Evolutionary conservation across 1,140 invertebrate species (phyloP).

Genomic region (Penaeus vannamei): DNA sequence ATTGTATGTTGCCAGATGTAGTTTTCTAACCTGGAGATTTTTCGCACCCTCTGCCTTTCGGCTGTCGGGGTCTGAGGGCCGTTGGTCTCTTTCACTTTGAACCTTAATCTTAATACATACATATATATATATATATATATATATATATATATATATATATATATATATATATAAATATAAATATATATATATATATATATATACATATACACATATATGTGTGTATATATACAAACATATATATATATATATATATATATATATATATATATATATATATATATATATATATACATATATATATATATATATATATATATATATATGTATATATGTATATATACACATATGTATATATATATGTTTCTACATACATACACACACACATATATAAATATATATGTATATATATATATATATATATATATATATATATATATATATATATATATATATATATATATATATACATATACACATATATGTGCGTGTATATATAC

Average conservation of each 20-base stretch:
- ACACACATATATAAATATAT: slow-evolving; percentile 10
- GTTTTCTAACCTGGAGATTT: no score
- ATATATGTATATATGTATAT: slow-evolving; percentile 13
- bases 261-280: slow-evolving; percentile 7
- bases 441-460: no score
- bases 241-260: neutral
- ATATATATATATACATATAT: neutral
- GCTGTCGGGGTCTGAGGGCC: no score
- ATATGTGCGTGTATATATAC: no score
- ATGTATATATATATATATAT: neutral
- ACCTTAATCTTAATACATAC: no score
- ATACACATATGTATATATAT: slow-evolving; percentile 13
- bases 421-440: no score
- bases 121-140: neutral
- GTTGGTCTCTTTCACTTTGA: no score
- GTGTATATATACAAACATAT: neutral
- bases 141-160: slow-evolving; percentile 22
- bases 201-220: neutral
- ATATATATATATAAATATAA: slow-evolving; percentile 1
- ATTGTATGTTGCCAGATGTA: no score
- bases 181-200: slow-evolving; percentile 10
- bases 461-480: no score
- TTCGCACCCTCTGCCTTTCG: no score
- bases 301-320: slow-evolving; percentile 22
- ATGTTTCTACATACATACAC: neutral